Conservation (phyloP, 2,113 vertebrate genomes). For the Cyanoderma ruficeps region DNA sequence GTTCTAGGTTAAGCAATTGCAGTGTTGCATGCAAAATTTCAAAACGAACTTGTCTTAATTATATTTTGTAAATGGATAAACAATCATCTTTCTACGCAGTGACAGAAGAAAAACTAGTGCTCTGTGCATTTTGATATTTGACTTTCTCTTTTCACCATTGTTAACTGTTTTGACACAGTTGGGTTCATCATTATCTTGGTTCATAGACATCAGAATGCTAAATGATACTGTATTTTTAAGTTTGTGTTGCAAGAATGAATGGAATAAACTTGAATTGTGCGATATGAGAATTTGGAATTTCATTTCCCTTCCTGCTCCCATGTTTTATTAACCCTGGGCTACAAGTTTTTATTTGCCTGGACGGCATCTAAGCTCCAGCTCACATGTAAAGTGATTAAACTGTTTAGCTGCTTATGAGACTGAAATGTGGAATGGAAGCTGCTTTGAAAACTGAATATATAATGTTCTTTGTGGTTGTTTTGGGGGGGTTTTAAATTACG, state of each 20-base stretch:
- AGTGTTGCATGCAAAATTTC: constrained; percentile 79
- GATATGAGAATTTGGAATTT: constrained; percentile 36
- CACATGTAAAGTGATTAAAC: background rate
- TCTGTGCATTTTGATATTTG: constrained; percentile 80
- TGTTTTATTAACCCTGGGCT: background rate
- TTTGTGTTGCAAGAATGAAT: constrained; percentile 84
- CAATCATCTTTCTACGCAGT: constrained; percentile 81
- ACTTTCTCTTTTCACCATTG: constrained; percentile 73
- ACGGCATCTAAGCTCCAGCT: background rate
- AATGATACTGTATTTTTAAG: constrained; percentile 80
- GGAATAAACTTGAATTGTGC: constrained; percentile 85
- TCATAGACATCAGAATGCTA: constrained; percentile 78
- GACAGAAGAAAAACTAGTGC: constrained; percentile 72
- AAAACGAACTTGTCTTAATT: constrained; percentile 73
- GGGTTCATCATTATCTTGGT: constrained; percentile 72
- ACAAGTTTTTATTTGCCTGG: background rate
- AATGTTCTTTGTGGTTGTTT: background rate
- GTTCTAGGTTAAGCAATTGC: constrained; percentile 74
- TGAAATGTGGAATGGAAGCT: background rate
- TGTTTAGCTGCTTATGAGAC: background rate
- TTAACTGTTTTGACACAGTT: constrained; percentile 76
- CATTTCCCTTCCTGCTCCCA: background rate
- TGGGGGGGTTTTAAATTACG: background rate
- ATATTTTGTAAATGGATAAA: constrained; percentile 80
- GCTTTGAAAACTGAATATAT: background rate